These are phyloP conservation scores for Passerina amoena DNA, from an alignment of 2,113 vertebrate genomes.

Conservation along the genomic window DNA sequence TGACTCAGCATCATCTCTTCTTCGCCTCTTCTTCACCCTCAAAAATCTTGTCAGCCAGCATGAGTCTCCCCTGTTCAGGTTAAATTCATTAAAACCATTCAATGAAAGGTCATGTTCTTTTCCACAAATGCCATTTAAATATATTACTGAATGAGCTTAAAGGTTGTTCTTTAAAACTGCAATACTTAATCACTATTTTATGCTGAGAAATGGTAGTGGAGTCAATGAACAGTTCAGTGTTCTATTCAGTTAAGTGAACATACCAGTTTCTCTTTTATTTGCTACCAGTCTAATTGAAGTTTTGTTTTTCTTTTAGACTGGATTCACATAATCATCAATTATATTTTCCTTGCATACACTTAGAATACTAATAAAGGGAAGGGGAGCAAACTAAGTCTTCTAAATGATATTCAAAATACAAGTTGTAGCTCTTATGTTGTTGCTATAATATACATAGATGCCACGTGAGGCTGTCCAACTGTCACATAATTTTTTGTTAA, in stretches of 20 bases:
- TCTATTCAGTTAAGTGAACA: background rate
- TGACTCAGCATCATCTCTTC: background rate
- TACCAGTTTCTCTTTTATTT: background rate
- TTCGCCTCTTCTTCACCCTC: background rate
- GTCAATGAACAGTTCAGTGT: background rate
- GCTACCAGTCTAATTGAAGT: background rate
- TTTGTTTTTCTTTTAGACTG: background rate
- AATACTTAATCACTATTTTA: background rate
- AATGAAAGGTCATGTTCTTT: background rate
- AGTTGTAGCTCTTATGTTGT: background rate
- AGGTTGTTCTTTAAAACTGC: background rate
- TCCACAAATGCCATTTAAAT: background rate
- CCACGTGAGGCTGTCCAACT: background rate
- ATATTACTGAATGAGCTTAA: background rate
- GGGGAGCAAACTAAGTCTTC: background rate
- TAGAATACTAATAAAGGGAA: background rate
- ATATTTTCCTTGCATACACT: background rate
- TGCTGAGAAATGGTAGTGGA: background rate
- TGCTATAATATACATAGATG: background rate
- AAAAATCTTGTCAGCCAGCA: background rate
- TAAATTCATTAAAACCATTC: background rate
- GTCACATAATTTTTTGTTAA: background rate
- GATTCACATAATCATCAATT: background rate
- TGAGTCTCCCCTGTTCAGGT: background rate
- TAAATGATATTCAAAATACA: background rate